Conservation (phyloP, 2,888 invertebrate genomes). For the Pammene fasciana region DNA sequence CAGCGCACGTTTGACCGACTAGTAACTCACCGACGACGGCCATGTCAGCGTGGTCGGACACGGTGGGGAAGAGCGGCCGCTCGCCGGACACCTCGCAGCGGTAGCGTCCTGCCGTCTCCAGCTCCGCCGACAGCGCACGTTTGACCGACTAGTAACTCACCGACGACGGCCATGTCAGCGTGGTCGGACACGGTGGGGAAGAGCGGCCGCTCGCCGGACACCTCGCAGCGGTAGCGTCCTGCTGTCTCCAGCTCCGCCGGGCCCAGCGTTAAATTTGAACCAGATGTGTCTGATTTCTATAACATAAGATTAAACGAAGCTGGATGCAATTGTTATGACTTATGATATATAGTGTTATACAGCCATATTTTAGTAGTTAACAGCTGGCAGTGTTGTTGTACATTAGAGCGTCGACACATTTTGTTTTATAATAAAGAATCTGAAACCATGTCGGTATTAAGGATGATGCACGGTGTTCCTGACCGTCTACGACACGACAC, state of each 20-base stretch:
- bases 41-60: conserved; percentile 10
- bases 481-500: too few species aligned
- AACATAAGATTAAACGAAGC: conserved; percentile 3
- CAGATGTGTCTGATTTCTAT: conserved; percentile 83
- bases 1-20: too few species aligned
- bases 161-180: conserved; percentile 86
- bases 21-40: conserved; percentile 66
- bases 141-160: conserved; percentile 66
- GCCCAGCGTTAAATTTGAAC: conserved; percentile 82
- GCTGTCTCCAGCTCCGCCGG: conserved; percentile 85
- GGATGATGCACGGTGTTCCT: too few species aligned
- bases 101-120: background rate
- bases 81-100: conserved; percentile 76
- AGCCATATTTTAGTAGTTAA: too few species aligned
- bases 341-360: too few species aligned
- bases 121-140: background rate
- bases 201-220: conserved; percentile 88
- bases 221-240: conserved; percentile 88
- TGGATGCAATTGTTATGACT: background rate
- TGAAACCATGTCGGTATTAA: too few species aligned
- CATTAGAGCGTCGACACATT: too few species aligned
- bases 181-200: conserved; percentile 88
- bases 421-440: too few species aligned
- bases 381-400: too few species aligned
- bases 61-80: conserved; percentile 78